A percentile compares a stretch with the other conserved stretches of the same genome.
Conservation (phyloP, 30 jellyfish, hydroid and myxozoan genomes). For the Nemopilema nomurai region DNA sequence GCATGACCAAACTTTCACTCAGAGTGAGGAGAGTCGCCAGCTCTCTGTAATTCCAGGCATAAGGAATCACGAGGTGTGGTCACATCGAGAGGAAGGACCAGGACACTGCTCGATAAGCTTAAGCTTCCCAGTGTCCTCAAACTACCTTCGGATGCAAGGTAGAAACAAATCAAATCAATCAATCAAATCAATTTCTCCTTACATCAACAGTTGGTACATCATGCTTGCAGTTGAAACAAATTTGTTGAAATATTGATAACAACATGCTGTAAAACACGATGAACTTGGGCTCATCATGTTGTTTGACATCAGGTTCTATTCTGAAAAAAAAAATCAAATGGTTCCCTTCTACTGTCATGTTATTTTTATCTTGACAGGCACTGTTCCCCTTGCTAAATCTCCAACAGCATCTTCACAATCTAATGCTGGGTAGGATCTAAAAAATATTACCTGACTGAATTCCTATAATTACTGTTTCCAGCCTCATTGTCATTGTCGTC, state of each 20-base stretch:
- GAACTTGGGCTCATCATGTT: slow-evolving; percentile 34
- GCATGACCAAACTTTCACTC: no score
- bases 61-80: no score
- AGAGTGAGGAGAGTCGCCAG: no score
- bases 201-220: neutral
- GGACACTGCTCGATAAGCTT: no score
- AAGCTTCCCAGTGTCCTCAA: no score
- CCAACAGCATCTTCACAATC: neutral
- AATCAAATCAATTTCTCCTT: no score
- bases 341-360: neutral
- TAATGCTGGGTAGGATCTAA: neutral
- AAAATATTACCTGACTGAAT: neutral
- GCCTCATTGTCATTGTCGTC: neutral
- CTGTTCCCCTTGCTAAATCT: neutral
- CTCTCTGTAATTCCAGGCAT: no score
- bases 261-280: slow-evolving; percentile 47
- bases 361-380: neutral
- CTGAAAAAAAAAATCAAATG: slow-evolving; percentile 16
- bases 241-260: slow-evolving; percentile 18
- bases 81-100: no score
- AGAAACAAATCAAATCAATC: no score
- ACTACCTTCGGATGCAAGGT: no score
- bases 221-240: slow-evolving; percentile 19
- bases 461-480: neutral
- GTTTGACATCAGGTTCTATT: slow-evolving; percentile 12